These are phyloP conservation scores for Drosophila varians DNA, from an alignment of 1,140 invertebrate genomes.

Conservation along the genomic window DNA sequence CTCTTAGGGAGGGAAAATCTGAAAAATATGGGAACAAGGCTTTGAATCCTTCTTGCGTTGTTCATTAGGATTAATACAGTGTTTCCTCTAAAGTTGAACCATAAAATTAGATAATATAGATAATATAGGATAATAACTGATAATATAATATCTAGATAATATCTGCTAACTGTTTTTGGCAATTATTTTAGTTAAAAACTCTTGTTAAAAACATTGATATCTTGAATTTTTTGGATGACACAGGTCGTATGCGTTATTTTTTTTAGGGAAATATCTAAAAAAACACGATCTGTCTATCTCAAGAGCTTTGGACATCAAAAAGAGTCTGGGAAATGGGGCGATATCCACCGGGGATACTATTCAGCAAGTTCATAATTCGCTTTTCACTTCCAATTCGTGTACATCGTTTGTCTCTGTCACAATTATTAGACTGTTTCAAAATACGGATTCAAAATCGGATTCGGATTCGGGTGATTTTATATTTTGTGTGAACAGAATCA, in stretches of 20 bases:
- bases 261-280: too few relatives aligned
- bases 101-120: too few relatives aligned
- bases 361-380: slow-evolving; percentile 29
- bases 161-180: background rate
- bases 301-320: slow-evolving; percentile 9
- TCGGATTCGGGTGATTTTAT: slow-evolving; percentile 33
- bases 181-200: too few relatives aligned
- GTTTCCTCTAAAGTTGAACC: too few relatives aligned
- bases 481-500: slow-evolving; percentile 32
- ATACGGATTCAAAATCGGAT: slow-evolving; percentile 9
- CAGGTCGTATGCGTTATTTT: slow-evolving; percentile 7
- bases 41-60: too few relatives aligned
- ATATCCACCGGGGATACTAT: slow-evolving; percentile 13
- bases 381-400: slow-evolving; percentile 52
- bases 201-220: background rate
- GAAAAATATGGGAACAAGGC: too few relatives aligned
- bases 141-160: too few relatives aligned
- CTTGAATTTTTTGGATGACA: background rate
- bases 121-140: too few relatives aligned
- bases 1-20: too few relatives aligned
- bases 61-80: too few relatives aligned
- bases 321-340: background rate
- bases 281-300: background rate
- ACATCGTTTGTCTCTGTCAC: slow-evolving; percentile 52
- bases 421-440: slow-evolving; percentile 26